Base-by-base conservation (phyloP, 1,140 invertebrate genomes). In the Hycleus phaleratus region DNA sequence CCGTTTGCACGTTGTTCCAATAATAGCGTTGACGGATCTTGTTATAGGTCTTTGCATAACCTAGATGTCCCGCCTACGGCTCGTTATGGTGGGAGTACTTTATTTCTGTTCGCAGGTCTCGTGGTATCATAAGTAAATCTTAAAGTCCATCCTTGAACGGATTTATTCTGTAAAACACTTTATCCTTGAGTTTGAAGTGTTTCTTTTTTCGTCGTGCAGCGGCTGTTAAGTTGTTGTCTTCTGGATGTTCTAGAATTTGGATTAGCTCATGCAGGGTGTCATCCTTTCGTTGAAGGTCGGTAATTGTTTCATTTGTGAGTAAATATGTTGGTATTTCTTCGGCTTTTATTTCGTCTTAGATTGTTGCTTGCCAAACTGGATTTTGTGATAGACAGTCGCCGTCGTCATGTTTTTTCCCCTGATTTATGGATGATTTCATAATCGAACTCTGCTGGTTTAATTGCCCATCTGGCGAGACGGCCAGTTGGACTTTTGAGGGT, bases 401-500 rank as follows among this genome's bases (percentile, higher is more conserved):
- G 47, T 71, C 70, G n/a, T 26, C 55, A 58, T 71, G 62, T 18
- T 49, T 52, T 18, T 38, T 38, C 48, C 71, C 67, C 9, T n/a
- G 47, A 25, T 49, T 68, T 46, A 44, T 71, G 60, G 26, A 68
- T 57, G 2, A 68, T 51, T 6, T 11, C 46, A 46, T 67, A 71
- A 12, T 64, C 49, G 39, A 56, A 69, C 10, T 61, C 58, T 38
- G 59, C 48, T 4, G 68, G 32, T 38, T 68, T 66, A 4, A 70
- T 44, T 0, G 60, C 38, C 71, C 72, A 75, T 38, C 72, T 26
- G 2, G 71, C 65, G 4, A 74, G 53, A 39, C 65, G 56, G 12
- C 68, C 68, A 4, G 50, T 62, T 1, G 68, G 63, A 49, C 68
- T 64, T 18, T 74, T 76, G 0, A 77, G 58, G 1, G 66, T 65